Evolutionary conservation across 2,888 invertebrate species (phyloP), one percentile per base, ranked within the genome.

Genomic region (Drosophila histrio): DNA sequence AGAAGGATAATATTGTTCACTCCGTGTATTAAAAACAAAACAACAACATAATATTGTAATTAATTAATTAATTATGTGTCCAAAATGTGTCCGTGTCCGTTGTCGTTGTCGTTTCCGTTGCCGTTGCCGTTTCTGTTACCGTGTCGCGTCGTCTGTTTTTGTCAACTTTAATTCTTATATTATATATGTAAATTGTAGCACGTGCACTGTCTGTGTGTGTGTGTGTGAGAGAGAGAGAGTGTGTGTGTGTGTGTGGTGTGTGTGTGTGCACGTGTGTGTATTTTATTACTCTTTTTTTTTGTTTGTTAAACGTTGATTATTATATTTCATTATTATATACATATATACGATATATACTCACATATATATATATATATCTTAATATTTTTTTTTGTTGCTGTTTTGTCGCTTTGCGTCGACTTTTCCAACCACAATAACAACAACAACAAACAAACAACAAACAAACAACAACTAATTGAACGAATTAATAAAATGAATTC

Each of bases 1-100:
- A 98, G 90, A 94, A 96, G 76, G 95, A 95, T 88, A 92, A 93
- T 68, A 92, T 93, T 80, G 93, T 93, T 63, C 93, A 93, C 82
- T 92, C 93, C 65, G 90, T 93, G 86, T 94, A 93, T 90, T 94
- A 92, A 90, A 63, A 30, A 34, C 21, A 43, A 52, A 57, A 28
- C 32, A 66, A 44, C 46, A 34, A 56, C 59, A 62, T 62, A 50
- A 49, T 44, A 50, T 32, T 39, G 30, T 41, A 53, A 53, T 41
- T 53, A 46, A 44, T 44, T 21, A 36, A 17, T 26, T 41, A 59
- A 50, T 56, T 56, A 43, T 44, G 49, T 69, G 70, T 65, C 46
- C 64, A 47, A n/a, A n/a, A n/a, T n/a, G n/a, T 71, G 28, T 30
- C 49, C 24, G 53, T 38, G 47, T 66, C 30, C 43, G 53, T 39